Evolutionary conservation across 2,113 vertebrate species (phyloP).

Genomic region (Hydrochoerus hydrochaeris): DNA sequence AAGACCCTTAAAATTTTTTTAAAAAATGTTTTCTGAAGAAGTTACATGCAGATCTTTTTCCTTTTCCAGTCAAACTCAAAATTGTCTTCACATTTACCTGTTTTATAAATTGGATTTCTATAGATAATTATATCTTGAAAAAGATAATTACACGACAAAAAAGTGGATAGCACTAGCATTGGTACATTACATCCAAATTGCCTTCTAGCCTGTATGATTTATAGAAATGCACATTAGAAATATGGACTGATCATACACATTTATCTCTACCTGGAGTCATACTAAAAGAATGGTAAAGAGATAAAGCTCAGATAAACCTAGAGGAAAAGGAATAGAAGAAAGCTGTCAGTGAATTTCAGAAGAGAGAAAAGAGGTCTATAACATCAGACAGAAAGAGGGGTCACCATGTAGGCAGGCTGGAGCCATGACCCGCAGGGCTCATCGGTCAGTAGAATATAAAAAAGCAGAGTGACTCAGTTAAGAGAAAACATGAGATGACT

Average conservation of each 20-base stretch:
- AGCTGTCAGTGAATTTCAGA: not conserved
- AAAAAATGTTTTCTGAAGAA: constrained; percentile 9
- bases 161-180: not conserved
- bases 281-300: not conserved
- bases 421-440: not conserved
- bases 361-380: not conserved
- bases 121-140: constrained; percentile 3
- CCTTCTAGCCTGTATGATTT: not conserved
- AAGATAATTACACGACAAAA: not conserved
- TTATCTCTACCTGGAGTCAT: not conserved
- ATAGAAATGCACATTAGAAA: constrained; percentile 23
- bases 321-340: not conserved
- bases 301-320: not conserved
- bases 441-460: not conserved
- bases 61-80: constrained; percentile 26
- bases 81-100: not conserved
- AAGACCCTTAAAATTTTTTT: not conserved
- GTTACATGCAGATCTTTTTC: constrained; percentile 21
- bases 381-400: not conserved
- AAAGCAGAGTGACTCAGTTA: not conserved
- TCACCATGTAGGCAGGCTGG: not conserved
- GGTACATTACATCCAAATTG: constrained; percentile 29
- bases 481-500: not conserved
- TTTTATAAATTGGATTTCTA: constrained; percentile 48
- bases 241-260: not conserved